Base-by-base conservation (phyloP, 2,113 vertebrate species). In the Solea solea region DNA sequence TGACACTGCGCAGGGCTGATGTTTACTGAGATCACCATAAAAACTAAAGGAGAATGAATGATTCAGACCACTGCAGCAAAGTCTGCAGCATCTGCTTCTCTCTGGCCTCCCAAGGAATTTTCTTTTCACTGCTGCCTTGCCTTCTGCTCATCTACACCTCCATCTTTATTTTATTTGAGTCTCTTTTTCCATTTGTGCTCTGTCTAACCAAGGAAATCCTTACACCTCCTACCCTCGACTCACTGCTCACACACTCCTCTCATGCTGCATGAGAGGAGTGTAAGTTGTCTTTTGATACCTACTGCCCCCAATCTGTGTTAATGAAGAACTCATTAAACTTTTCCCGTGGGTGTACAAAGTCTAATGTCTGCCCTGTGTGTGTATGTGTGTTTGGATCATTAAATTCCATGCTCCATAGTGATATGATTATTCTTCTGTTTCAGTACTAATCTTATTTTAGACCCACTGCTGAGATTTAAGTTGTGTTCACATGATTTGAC, bases 31-130 rank as follows among this genome's bases (percentile, higher is more conserved):
- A 79, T 72, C 46, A 5, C 57, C 71, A 69, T 72, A 49, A 72
- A 74, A 86, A 71, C 80, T 28, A 64, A 61, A 84, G 55, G 58
- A 52, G 45, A 76, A 80, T 88, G 56, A 81, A 86, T 78, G 80
- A 85, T 85, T 83, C 62, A 83, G 65, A 69, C 57, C 58, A 40
- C 78, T 72, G 72, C 76, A 62, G 67, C 64, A 57, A 21, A 75
- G 56, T 65, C 27, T 55, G 61, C 61, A 60, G 53, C 69, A 76
- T 75, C 66, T 73, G 63, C 63, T 8, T 3, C 67, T 73, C 55
- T 75, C 63, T 50, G 52, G 44, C 13, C 64, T 72, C 64, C 27
- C 60, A 66, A 74, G 50, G 48, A 80, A 69, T 51, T 63, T 55
- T 56, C 16, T 52, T 82, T 64, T 62, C 45, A 8, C 50, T n/a